Percentiles rank a stretch among this genome's conserved stretches.
Evolutionary conservation across 2,797 vertebrate genomes (phyloP).

Genomic region (Coendou prehensilis): DNA sequence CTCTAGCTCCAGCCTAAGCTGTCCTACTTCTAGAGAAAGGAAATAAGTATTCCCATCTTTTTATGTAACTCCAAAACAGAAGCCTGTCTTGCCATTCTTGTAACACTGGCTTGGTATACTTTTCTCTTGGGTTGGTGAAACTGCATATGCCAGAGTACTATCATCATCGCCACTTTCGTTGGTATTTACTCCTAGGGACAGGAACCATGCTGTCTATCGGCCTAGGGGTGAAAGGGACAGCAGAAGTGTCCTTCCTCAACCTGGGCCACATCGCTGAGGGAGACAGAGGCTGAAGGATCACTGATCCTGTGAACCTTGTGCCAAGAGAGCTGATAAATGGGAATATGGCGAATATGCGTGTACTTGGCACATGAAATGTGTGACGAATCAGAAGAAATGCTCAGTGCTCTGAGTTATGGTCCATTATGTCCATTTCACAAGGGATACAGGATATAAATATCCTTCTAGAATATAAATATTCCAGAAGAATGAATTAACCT

Average conservation of each 20-base stretch:
- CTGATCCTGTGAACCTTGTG: neutral
- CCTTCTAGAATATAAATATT: neutral
- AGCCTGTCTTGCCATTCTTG: neutral
- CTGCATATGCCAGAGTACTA: neutral
- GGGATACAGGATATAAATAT: neutral
- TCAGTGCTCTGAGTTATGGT: neutral
- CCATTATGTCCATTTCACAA: constrained; percentile 12
- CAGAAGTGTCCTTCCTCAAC: neutral
- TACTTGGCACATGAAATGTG: neutral
- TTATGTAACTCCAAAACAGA: neutral
- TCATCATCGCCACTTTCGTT: neutral
- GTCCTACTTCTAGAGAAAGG: neutral
- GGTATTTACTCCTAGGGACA: neutral
- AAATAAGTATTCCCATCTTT: neutral
- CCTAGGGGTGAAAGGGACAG: neutral
- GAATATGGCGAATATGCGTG: neutral
- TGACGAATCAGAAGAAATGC: neutral
- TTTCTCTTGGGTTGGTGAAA: neutral
- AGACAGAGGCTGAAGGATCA: neutral
- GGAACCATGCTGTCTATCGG: neutral
- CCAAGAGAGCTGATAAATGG: neutral
- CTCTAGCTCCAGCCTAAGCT: neutral
- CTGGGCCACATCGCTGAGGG: neutral
- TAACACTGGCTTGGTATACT: neutral
- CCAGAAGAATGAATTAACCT: neutral